Percentiles rank a stretch among this genome's conserved stretches.
phyloP scores from a whole-genome alignment of 2,797 vertebrate genomes.

The Bovichtus diacanthus region DNA sequence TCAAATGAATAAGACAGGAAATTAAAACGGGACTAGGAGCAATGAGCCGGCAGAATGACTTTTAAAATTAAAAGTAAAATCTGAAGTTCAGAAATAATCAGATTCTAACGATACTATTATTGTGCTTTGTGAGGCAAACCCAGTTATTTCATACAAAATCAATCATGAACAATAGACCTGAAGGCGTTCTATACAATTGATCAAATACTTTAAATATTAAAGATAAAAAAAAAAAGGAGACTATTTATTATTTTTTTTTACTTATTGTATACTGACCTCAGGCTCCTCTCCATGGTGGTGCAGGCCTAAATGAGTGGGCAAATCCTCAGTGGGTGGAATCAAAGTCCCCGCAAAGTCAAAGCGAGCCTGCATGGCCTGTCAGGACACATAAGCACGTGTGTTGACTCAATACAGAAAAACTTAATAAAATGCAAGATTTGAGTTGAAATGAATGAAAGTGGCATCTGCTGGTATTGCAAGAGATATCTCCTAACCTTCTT shows the following conservation, averaged over 20 bases:
- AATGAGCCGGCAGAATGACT: background rate
- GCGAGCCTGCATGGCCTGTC: conserved; percentile 95
- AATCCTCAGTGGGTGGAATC: conserved; percentile 89
- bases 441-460: background rate
- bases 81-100: background rate
- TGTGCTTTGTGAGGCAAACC: background rate
- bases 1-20: background rate
- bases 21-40: background rate
- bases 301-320: conserved; percentile 95
- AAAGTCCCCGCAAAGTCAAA: conserved; percentile 93
- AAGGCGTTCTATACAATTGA: background rate
- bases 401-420: conserved; percentile 3
- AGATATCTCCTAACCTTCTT: conserved; percentile 82
- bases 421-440: background rate
- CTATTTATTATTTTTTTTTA: too few species aligned
- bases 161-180: background rate
- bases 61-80: background rate
- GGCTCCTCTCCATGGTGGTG: conserved; percentile 98
- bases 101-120: background rate
- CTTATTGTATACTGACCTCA: conserved; percentile 85
- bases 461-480: background rate
- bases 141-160: background rate
- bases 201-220: background rate
- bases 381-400: conserved; percentile 33
- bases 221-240: too few species aligned